Base-by-base conservation (phyloP, 2,113 vertebrate genomes). In the Heterotilapia buettikoferi region DNA sequence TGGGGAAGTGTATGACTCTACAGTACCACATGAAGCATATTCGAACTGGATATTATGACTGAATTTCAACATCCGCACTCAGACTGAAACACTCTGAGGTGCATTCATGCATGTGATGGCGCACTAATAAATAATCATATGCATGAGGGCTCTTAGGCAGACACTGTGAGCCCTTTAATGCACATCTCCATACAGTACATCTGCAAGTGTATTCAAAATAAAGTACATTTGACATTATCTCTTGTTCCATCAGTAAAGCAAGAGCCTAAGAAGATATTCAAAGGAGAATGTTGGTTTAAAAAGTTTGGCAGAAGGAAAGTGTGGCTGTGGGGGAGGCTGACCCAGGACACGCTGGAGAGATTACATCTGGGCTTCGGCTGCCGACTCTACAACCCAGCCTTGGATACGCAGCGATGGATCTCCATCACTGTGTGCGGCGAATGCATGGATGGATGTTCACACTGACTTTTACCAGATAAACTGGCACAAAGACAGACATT, bases 171-270 rank as follows among this genome's bases (percentile, higher is more conserved):
- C 66, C 8, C 66, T 43, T 43, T 71, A 71, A 43, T 71, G 66
- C 21, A 43, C 7, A 26, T 73, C 40, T 26, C 13, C 38, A 45
- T 45, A 45, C 24, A 26, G 14, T 29, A 47, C 16, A 47, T 47
- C 43, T 76, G 24, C 43, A 29, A 19, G 24, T 29, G 12, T 19
- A 76, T 18, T 76, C 43, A 29, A 7, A 76, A 76, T 26, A 19
- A 29, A 19, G 1, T 1, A 29, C 9, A 29, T 26, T 76, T 76
- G 14, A 29, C 6, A 3, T 19, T 0, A 12, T 11, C 43, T 76
- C 16, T 76, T 19, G 14, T 47, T 76, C 68, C 24, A 18, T 76
- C 68, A 11, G 21, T 29, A 73, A 45, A 43, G 8, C n/a, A 16
- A 76, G 14, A 26, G 66, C 66, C 66, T 26, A 2, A 71, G 36